These are phyloP conservation scores for Phacellophora camtschatica DNA, from an alignment of 30 jellyfish, hydroid and myxozoan species.

Conservation along the genomic window DNA sequence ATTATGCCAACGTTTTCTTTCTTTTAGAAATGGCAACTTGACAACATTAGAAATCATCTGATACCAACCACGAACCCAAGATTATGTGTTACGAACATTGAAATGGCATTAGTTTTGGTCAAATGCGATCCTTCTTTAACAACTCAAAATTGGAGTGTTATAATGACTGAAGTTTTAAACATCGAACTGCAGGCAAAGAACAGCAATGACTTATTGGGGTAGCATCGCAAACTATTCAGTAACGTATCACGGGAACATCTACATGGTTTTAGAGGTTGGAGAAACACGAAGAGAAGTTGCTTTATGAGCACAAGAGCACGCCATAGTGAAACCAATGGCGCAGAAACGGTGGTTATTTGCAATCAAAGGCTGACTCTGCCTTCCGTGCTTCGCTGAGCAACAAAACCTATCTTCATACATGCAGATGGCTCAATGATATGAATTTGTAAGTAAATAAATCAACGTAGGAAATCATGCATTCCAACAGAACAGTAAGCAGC, in stretches of 20 bases:
- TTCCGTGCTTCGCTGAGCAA: too few relatives aligned
- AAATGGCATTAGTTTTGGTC: neutral
- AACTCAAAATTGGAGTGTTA: conserved; percentile 48
- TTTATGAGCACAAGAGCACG: neutral
- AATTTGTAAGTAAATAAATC: too few relatives aligned
- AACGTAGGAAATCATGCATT: too few relatives aligned
- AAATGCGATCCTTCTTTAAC: conserved; percentile 12
- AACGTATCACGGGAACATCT: too few relatives aligned
- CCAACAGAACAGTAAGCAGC: too few relatives aligned
- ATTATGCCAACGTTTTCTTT: neutral
- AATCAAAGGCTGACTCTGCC: too few relatives aligned
- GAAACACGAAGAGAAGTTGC: neutral
- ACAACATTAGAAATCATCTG: conserved; percentile 27
- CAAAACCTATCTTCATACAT: too few relatives aligned
- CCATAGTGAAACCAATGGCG: neutral
- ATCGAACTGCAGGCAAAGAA: conserved; percentile 47
- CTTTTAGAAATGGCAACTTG: conserved; percentile 62
- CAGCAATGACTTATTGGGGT: neutral
- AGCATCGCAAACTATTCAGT: too few relatives aligned
- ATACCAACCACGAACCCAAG: conserved; percentile 44
- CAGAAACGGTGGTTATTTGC: neutral
- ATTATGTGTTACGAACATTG: conserved; percentile 24
- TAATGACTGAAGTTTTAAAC: conserved; percentile 64
- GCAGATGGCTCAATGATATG: too few relatives aligned
- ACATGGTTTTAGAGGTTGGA: neutral